phyloP scores from a whole-genome alignment of 2,888 invertebrate species.

The Theristus sp. region DNA sequence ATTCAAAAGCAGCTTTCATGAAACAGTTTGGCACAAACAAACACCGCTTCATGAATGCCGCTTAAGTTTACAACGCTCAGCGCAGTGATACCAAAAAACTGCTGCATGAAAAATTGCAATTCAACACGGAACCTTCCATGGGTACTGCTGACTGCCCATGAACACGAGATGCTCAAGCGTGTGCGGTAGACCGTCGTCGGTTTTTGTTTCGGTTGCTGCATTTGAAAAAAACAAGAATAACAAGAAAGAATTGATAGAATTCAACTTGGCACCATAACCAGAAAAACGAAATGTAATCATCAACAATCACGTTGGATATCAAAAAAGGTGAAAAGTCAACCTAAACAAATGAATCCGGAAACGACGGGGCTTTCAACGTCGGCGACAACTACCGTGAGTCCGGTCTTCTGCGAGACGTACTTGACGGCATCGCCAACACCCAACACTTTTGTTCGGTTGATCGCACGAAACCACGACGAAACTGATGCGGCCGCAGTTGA shows the following conservation, averaged over 20 bases:
- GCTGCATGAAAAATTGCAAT: background rate
- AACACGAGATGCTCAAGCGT: constrained; percentile 79
- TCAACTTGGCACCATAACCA: too few relatives aligned
- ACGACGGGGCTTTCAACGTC: constrained; percentile 69
- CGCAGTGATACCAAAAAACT: background rate
- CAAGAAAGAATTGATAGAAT: too few relatives aligned
- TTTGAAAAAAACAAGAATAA: too few relatives aligned
- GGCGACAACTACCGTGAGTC: constrained; percentile 57
- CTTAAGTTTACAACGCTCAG: too few relatives aligned
- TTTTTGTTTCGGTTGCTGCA: constrained; percentile 67
- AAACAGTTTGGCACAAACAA: too few relatives aligned
- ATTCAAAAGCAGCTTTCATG: too few relatives aligned
- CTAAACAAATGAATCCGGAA: constrained; percentile 62
- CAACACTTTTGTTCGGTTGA: constrained; percentile 42
- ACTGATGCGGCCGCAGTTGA: too few relatives aligned
- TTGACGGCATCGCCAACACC: constrained; percentile 56
- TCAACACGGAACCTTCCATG: constrained; percentile 46
- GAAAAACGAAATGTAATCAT: too few relatives aligned
- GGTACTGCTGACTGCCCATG: constrained; percentile 68
- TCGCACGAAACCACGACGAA: background rate
- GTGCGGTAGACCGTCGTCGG: constrained; percentile 78
- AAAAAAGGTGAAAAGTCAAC: constrained; percentile 37
- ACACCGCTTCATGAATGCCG: too few relatives aligned
- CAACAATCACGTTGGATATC: too few relatives aligned
- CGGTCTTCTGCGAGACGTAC: constrained; percentile 55